phyloP scores from a whole-genome alignment of 2,888 invertebrate genomes.

The Agrotis clavis region DNA sequence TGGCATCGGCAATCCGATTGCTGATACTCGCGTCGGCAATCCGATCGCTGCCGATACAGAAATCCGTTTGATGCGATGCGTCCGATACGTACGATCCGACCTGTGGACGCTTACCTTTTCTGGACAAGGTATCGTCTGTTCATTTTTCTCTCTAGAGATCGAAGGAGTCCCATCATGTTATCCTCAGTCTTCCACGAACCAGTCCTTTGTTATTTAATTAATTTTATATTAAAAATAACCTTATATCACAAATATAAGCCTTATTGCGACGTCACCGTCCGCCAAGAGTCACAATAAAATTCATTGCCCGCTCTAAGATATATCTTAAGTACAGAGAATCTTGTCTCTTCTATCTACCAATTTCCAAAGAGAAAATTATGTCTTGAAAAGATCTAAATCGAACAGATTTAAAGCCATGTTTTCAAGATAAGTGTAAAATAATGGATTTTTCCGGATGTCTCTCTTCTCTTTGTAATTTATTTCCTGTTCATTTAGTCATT shows the following conservation, averaged over 20 bases:
- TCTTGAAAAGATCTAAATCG: constrained; percentile 63
- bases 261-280: constrained; percentile 26
- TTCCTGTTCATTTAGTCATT: constrained; percentile 44
- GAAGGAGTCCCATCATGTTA: too few species aligned
- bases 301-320: constrained; percentile 55
- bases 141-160: too few species aligned
- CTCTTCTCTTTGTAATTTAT: constrained; percentile 42
- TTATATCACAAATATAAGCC: constrained; percentile 13
- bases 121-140: too few species aligned
- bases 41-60: too few species aligned
- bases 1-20: too few species aligned
- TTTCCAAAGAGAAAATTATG: constrained; percentile 64
- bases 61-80: too few species aligned
- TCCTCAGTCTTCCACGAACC: too few species aligned
- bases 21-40: too few species aligned
- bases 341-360: constrained; percentile 47
- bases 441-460: constrained; percentile 60
- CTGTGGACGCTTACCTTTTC: too few species aligned
- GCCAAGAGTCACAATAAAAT: constrained; percentile 43
- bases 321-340: constrained; percentile 53
- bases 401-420: constrained; percentile 65
- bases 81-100: too few species aligned
- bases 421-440: constrained; percentile 64
- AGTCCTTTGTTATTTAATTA: too few species aligned
- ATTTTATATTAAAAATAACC: background rate